Evolutionary conservation across 1,140 invertebrate species (phyloP).

Genomic region (Diachasma alloeum): DNA sequence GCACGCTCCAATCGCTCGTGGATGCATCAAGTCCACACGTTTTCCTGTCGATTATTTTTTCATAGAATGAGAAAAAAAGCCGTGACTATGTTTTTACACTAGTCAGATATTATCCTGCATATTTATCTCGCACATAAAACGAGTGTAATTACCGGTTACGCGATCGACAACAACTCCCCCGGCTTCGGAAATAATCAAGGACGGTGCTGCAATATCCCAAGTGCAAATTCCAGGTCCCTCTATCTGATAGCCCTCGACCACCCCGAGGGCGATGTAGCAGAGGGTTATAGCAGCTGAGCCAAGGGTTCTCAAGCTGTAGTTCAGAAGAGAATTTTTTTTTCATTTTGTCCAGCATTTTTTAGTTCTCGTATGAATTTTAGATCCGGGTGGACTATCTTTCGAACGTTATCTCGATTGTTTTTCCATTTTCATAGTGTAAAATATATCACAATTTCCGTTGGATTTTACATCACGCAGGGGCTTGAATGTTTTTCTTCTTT

Average conservation of each 20-base stretch:
- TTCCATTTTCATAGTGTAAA: too few species aligned
- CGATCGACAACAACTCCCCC: slow-evolving; percentile 81
- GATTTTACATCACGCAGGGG: too few species aligned
- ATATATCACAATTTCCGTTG: too few species aligned
- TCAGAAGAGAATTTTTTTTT: not conserved
- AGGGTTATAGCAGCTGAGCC: slow-evolving; percentile 80
- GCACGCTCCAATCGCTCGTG: slow-evolving; percentile 71
- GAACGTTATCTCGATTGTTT: too few species aligned
- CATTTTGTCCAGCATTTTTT: not conserved
- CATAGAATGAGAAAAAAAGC: not conserved
- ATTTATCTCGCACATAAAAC: not conserved
- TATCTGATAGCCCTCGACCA: slow-evolving; percentile 77
- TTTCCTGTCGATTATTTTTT: slow-evolving; percentile 60
- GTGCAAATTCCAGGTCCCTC: slow-evolving; percentile 81
- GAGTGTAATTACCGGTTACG: slow-evolving; percentile 69
- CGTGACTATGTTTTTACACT: not conserved
- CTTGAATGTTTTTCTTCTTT: too few species aligned
- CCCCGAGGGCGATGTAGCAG: slow-evolving; percentile 77
- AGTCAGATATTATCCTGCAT: not conserved
- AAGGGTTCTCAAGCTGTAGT: slow-evolving; percentile 67
- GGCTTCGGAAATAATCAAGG: slow-evolving; percentile 81
- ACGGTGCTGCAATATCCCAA: slow-evolving; percentile 79
- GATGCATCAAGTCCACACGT: slow-evolving; percentile 74
- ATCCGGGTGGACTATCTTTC: too few species aligned
- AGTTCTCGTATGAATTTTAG: not conserved